phyloP scores from a whole-genome alignment of 2,113 vertebrate species.

The Ailurus styani region DNA sequence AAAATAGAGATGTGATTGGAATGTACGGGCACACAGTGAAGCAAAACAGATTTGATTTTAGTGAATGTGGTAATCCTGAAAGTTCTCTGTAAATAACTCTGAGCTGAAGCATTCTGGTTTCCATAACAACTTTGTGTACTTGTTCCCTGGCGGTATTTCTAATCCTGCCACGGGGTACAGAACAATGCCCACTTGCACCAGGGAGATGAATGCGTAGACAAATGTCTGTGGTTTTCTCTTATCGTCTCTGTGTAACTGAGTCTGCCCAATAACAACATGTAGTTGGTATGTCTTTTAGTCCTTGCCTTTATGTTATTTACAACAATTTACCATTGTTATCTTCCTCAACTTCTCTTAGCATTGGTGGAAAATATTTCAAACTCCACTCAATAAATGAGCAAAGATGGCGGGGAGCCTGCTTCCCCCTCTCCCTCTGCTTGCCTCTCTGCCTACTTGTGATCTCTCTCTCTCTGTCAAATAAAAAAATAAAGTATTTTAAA shows the following conservation, averaged over 20 bases:
- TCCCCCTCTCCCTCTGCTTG: too few species aligned
- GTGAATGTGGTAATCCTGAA: conserved; percentile 27
- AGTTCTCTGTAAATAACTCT: conserved; percentile 54
- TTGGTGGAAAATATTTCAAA: conserved; percentile 4
- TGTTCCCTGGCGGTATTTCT: conserved; percentile 16
- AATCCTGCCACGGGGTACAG: neutral
- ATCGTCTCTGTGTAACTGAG: neutral
- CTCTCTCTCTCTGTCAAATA: too few species aligned
- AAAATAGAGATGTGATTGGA: neutral
- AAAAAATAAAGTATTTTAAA: too few species aligned
- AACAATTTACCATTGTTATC: neutral
- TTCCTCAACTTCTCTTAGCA: neutral
- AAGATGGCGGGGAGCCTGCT: too few species aligned
- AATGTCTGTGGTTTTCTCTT: neutral
- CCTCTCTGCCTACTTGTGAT: too few species aligned
- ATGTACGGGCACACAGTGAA: neutral
- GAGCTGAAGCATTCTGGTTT: conserved; percentile 53
- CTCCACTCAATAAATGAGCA: neutral
- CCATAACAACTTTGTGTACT: conserved; percentile 70
- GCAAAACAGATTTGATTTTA: neutral
- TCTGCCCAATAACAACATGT: neutral
- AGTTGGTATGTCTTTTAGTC: neutral
- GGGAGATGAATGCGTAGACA: conserved; percentile 41
- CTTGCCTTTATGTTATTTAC: neutral
- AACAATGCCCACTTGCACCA: conserved; percentile 39